Evolutionary conservation across 2,888 invertebrate genomes (phyloP), one percentile per base, ranked within the genome.

Genomic region (Criorhina ranunculi): DNA sequence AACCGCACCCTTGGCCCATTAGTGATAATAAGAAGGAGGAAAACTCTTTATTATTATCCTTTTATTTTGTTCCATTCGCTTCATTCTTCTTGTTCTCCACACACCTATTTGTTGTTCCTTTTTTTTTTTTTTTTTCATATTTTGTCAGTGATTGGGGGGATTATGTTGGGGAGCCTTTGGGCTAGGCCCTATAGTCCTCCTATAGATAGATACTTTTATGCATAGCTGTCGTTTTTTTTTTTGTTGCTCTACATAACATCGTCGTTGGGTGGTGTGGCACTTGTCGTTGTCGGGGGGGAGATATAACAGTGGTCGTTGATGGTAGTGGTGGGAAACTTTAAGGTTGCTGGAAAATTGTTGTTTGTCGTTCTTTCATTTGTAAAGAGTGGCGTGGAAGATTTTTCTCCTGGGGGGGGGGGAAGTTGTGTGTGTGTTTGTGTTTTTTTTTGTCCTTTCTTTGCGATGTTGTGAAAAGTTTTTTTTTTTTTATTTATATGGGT

Each of bases 21-120:
- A 46, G 42, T 42, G 57, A 78, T 79, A 79, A 83, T 73, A 59
- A 66, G 79, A 31, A 59, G 75, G 44, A 66, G 59, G 64, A 70
- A 76, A 76, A 80, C 59, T 67, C 67, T 80, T 62, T 67, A 75
- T 75, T 73, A 79, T 66, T 72, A 80, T 75, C 75, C 59, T 79
- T 85, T 85, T 80, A 69, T 70, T 80, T 80, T 85, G 66, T 80
- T 85, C n/a, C 59, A 79, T 85, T 79, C 69, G 73, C 51, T 66
- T 66, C 55, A 46, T 79, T 66, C 75, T 59, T 51, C 46, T 42
- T 64, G 53, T 73, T 49, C 62, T 73, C 62, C 37, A 44, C 64
- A 79, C 73, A 78, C 69, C 69, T 85, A 66, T 55, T 82, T 66
- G 31, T 70, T 77, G 51, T 51, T 76, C 33, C 5, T 66, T 82